Evolutionary conservation across 2,113 vertebrate genomes (phyloP).

Genomic region (Platysteira castanea): DNA sequence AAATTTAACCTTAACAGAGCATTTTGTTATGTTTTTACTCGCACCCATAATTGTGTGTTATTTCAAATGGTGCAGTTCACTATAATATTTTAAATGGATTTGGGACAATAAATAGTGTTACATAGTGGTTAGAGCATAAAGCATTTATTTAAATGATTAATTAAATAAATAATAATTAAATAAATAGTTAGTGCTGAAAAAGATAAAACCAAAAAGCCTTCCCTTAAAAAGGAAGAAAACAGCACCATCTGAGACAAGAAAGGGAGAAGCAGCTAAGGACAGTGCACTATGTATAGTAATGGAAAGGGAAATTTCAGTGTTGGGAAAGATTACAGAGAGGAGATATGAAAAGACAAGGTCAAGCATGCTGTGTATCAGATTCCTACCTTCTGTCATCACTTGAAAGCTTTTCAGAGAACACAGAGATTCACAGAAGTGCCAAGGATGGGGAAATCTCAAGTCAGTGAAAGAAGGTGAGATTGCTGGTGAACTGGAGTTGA

Average conservation of each 20-base stretch:
- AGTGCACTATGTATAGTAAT: not conserved
- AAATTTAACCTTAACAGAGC: not conserved
- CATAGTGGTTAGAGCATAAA: not conserved
- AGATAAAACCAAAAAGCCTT: not conserved
- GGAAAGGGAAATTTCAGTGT: not conserved
- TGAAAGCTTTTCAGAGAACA: not conserved
- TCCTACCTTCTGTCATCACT: not conserved
- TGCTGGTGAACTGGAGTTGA: not conserved
- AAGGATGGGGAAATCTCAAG: not conserved
- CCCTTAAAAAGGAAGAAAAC: not conserved
- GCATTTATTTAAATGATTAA: not conserved
- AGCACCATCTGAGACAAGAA: not conserved
- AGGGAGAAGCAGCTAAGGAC: not conserved
- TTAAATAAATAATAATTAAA: too few species aligned
- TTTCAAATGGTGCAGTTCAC: not conserved
- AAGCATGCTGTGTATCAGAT: not conserved
- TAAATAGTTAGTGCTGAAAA: not conserved
- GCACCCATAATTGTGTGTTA: not conserved
- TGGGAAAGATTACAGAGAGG: not conserved
- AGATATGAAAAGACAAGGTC: not conserved
- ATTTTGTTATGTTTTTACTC: not conserved
- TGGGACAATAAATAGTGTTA: not conserved
- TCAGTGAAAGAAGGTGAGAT: not conserved
- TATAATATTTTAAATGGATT: not conserved
- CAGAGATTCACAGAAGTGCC: not conserved